A percentile compares a stretch with the other conserved stretches of the same genome.
phyloP scores from a whole-genome alignment of 30 jellyfish, hydroid and myxozoan genomes.

The Mastigias papua region DNA sequence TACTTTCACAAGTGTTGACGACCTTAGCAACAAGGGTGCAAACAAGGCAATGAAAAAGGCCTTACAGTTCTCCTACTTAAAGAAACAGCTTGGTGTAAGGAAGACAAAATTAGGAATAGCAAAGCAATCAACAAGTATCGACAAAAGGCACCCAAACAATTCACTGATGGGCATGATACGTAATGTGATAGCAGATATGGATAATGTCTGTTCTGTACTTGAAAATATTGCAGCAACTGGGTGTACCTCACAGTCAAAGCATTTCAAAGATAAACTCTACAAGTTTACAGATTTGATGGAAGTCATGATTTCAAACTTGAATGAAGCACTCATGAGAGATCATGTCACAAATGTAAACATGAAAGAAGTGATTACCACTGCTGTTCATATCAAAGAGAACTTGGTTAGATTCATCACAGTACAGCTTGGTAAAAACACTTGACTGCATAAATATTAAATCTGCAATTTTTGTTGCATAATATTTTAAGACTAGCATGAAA shows the following conservation, averaged over 20 bases:
- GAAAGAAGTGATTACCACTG: conserved; percentile 9
- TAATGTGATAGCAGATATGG: neutral
- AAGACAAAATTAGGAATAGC: conserved; percentile 42
- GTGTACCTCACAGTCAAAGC: conserved; percentile 7
- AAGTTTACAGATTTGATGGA: conserved; percentile 1
- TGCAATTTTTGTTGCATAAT: too few species aligned
- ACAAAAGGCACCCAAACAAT: conserved; percentile 11
- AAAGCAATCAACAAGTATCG: conserved; percentile 11
- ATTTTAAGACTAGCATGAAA: too few species aligned
- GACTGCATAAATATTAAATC: too few species aligned
- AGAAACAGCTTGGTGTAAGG: neutral
- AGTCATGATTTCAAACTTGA: neutral
- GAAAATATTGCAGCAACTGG: conserved; percentile 12
- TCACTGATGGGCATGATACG: conserved; percentile 1
- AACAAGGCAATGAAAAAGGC: neutral
- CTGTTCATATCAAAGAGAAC: neutral
- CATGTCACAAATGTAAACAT: neutral
- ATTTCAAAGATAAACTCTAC: neutral
- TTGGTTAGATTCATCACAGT: neutral
- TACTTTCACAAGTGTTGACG: conserved; percentile 35
- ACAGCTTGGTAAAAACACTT: neutral
- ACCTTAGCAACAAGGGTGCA: neutral
- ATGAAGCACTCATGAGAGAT: neutral
- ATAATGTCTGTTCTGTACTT: neutral
- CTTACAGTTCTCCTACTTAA: neutral